Evolutionary conservation across 1,140 invertebrate species (phyloP).

Genomic region (Adoxophyes honmai): DNA sequence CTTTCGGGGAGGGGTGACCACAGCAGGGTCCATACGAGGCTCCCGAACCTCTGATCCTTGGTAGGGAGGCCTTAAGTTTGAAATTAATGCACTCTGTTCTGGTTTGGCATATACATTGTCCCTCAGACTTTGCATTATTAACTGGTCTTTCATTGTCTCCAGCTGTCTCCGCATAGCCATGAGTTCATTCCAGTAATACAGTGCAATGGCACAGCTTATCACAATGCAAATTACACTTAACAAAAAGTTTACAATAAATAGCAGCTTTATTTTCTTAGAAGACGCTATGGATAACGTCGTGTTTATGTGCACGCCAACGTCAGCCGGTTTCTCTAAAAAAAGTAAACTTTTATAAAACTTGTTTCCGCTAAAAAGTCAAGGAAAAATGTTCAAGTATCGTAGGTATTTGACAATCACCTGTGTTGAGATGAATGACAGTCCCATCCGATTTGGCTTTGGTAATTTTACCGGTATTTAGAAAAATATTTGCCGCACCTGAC

Average conservation of each 20-base stretch:
- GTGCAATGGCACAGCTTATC: slow-evolving; percentile 57
- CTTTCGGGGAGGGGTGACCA: slow-evolving; percentile 40
- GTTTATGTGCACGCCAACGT: slow-evolving; percentile 68
- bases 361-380: neutral
- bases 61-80: slow-evolving; percentile 33
- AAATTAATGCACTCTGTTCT: slow-evolving; percentile 49
- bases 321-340: slow-evolving; percentile 61
- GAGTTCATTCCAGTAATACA: slow-evolving; percentile 68
- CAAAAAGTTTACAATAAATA: slow-evolving; percentile 66
- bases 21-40: slow-evolving; percentile 36
- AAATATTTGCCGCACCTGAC: slow-evolving; percentile 63
- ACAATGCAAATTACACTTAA: slow-evolving; percentile 62
- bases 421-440: slow-evolving; percentile 67
- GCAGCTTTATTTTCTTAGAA: slow-evolving; percentile 71
- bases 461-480: slow-evolving; percentile 66
- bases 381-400: slow-evolving; percentile 1
- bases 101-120: slow-evolving; percentile 30
- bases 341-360: slow-evolving; percentile 19
- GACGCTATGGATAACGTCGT: slow-evolving; percentile 68
- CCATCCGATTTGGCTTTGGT: slow-evolving; percentile 56
- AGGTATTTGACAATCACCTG: slow-evolving; percentile 50
- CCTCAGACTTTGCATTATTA: slow-evolving; percentile 49
- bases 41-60: slow-evolving; percentile 36
- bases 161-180: slow-evolving; percentile 57
- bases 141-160: slow-evolving; percentile 53